Percentiles rank a stretch among this genome's conserved stretches.
phyloP scores from a whole-genome alignment of 2,113 vertebrate genomes.

The Todiramphus saurophagus region DNA sequence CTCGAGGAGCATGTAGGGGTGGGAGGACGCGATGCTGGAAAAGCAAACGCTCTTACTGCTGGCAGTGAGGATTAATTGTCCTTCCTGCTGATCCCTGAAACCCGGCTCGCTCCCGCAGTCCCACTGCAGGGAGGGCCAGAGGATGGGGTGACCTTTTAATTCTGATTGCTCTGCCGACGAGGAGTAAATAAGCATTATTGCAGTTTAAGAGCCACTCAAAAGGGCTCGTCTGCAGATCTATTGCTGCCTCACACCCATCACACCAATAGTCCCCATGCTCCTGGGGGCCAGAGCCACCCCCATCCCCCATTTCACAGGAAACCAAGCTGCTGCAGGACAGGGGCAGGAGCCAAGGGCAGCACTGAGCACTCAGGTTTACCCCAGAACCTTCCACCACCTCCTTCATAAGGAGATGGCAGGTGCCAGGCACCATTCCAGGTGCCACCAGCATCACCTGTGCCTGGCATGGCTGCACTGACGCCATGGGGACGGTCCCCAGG shows the following conservation, averaged over 20 bases:
- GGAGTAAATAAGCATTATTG: neutral
- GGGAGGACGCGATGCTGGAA: neutral
- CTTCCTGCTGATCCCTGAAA: neutral
- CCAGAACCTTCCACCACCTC: neutral
- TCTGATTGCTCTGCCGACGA: neutral
- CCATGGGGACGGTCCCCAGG: neutral
- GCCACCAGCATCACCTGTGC: neutral
- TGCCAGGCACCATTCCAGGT: neutral
- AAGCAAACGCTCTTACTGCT: neutral
- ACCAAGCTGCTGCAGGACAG: neutral
- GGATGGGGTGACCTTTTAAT: conserved; percentile 24
- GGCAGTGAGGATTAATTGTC: neutral
- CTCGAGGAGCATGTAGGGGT: rapidly evolving
- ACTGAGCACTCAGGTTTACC: neutral
- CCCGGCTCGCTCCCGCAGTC: neutral
- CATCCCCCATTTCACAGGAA: rapidly evolving
- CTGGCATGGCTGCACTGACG: neutral
- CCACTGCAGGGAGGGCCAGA: neutral
- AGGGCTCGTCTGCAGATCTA: neutral
- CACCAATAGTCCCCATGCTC: rapidly evolving
- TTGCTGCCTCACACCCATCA: neutral
- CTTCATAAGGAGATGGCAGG: rapidly evolving
- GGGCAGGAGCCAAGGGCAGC: neutral
- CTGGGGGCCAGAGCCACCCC: rapidly evolving
- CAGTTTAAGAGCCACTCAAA: neutral